Base-by-base conservation (phyloP, 2,113 vertebrate genomes). In the Notothenia coriiceps region DNA sequence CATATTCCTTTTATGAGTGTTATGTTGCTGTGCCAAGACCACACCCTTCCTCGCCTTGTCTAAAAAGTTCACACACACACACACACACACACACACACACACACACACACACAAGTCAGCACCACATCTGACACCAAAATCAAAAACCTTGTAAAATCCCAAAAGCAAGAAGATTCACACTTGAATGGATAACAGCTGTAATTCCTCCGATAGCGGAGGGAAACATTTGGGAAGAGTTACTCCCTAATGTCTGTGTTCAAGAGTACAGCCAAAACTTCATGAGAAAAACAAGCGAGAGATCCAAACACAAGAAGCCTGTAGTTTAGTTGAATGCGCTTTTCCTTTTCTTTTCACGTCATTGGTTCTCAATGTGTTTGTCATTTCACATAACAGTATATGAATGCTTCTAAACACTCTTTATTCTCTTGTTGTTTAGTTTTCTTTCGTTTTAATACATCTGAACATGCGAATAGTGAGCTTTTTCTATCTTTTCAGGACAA, bases 151-250 rank as follows among this genome's bases (percentile, higher is more conserved):
- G 56, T 17, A 68, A 71, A 65, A 68, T 60, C 71, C 65, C 74
- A 49, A 79, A 70, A 79, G 56, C 59, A 61, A 61, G 60, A 35
- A 18, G 56, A 71, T 46, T 77, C 13, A 55, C 63, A 47, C n/a
- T 85, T 65, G 33, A 80, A 78, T 75, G 63, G 52, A 71, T 83
- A 79, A 69, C 29, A 70, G 56, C 78, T 82, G 82, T 68, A 65
- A n/a, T 52, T 79, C 59, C 65, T 78, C 47, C 14, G 67, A 81
- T 47, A 63, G 12, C 10, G 44, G 12, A 55, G 62, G n/a, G 82
- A 82, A 82, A 56, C 67, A 59, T 83, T 64, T 59, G 69, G 73
- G 78, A 80, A 75, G 56, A 67, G 17, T 3, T 76, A 55, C 64
- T 82, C 74, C 50, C 84, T 8, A 43, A 54, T 56, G 77, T 44